Percentiles rank a stretch among this genome's conserved stretches.
Conservation (phyloP, 2,888 invertebrate genomes). For the Melitaea athalia region DNA sequence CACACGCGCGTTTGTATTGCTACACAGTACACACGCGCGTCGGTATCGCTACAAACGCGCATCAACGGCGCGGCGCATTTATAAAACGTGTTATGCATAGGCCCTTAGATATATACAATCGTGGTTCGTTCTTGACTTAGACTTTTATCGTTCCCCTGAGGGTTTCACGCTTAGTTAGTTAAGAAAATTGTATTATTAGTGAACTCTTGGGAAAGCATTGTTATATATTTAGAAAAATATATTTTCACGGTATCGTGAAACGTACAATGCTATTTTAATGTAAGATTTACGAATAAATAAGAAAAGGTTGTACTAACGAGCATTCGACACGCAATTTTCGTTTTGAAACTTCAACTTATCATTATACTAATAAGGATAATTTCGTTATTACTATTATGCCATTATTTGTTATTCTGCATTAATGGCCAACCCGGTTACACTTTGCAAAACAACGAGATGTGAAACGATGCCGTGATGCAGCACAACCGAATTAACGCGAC, state of each 20-base stretch:
- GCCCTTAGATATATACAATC: too few species aligned
- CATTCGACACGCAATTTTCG: conserved; percentile 14
- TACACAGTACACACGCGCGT: too few species aligned
- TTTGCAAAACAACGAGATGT: too few species aligned
- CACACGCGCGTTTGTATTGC: too few species aligned
- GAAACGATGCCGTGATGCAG: too few species aligned
- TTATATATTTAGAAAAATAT: not conserved
- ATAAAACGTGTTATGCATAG: too few species aligned
- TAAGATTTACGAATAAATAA: conserved; percentile 12
- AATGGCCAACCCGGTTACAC: too few species aligned
- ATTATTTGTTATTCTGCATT: too few species aligned
- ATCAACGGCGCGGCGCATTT: too few species aligned
- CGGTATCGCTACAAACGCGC: too few species aligned
- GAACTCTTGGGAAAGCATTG: not conserved
- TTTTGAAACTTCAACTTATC: conserved; percentile 3
- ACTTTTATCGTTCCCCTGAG: not conserved
- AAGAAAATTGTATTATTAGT: conserved; percentile 5
- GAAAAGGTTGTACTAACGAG: not conserved
- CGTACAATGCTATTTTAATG: not conserved
- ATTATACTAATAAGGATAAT: conserved; percentile 6
- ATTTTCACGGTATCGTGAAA: not conserved
- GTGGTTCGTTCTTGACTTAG: not conserved
- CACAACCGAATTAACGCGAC: too few species aligned
- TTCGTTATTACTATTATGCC: not conserved
- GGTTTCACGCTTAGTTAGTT: not conserved